Evolutionary conservation across 2,888 invertebrate genomes (phyloP).

Genomic region (Pristionchus mayeri): DNA sequence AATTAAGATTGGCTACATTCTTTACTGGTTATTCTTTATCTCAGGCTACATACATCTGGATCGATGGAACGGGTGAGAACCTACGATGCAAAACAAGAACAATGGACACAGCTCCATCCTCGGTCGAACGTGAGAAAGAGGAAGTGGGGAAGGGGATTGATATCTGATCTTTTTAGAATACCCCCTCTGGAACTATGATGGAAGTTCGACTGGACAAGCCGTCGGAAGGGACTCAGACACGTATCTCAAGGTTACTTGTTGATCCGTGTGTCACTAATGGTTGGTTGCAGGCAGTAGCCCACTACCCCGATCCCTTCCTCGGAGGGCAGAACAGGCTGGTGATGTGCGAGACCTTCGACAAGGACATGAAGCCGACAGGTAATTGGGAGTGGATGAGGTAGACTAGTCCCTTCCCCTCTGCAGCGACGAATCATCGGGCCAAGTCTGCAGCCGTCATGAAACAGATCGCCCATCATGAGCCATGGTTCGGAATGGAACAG

Average conservation of each 20-base stretch:
- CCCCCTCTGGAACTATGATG: constrained; percentile 94
- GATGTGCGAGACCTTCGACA: constrained; percentile 83
- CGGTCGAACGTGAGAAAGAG: constrained; percentile 77
- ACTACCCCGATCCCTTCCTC: constrained; percentile 71
- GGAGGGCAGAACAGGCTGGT: constrained; percentile 67
- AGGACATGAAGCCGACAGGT: constrained; percentile 89
- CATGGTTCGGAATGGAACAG: constrained; percentile 80
- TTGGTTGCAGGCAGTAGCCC: constrained; percentile 62
- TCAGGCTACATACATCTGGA: constrained; percentile 90
- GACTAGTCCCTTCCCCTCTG: neutral
- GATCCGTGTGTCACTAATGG: neutral
- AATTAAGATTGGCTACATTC: too few relatives aligned
- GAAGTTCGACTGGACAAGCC: constrained; percentile 89
- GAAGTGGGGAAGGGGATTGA: neutral
- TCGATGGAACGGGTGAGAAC: constrained; percentile 93
- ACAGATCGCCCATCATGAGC: constrained; percentile 51
- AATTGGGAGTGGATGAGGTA: constrained; percentile 55
- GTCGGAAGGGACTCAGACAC: constrained; percentile 76
- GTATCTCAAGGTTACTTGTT: constrained; percentile 69
- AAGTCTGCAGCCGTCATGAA: constrained; percentile 57
- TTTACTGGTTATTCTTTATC: too few relatives aligned
- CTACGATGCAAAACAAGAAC: constrained; percentile 90
- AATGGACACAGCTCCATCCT: constrained; percentile 85
- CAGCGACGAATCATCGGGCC: constrained; percentile 62
- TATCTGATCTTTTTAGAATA: constrained; percentile 77